These are phyloP conservation scores for Ernsta delagoae DNA, from an alignment of 2,888 invertebrate species.

Conservation along the genomic window DNA sequence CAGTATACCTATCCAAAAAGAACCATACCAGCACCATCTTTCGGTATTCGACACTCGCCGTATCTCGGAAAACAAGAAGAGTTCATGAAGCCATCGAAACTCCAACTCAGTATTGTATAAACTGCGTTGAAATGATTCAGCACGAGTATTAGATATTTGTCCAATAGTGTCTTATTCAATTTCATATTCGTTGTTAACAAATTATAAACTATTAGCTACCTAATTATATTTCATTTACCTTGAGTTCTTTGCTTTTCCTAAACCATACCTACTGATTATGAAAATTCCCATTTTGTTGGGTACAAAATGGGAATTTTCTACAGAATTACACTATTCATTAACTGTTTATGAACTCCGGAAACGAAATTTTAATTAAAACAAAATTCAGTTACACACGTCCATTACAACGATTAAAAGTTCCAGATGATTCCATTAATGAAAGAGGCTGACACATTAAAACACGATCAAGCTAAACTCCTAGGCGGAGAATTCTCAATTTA, in stretches of 20 bases:
- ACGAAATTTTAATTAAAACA: not conserved
- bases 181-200: too few species aligned
- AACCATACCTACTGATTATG: too few species aligned
- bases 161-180: too few species aligned
- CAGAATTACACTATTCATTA: not conserved
- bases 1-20: slow-evolving; percentile 63
- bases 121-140: not conserved
- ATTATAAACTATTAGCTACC: too few species aligned
- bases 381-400: not conserved
- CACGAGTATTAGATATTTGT: too few species aligned
- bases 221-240: too few species aligned
- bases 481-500: slow-evolving; percentile 40
- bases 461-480: slow-evolving; percentile 50
- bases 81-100: slow-evolving; percentile 57
- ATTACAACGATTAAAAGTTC: not conserved
- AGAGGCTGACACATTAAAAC: slow-evolving; percentile 57
- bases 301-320: not conserved
- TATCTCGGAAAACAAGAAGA: slow-evolving; percentile 57
- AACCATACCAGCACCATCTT: slow-evolving; percentile 61
- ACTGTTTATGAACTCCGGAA: not conserved
- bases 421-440: not conserved
- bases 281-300: too few species aligned
- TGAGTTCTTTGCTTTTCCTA: too few species aligned
- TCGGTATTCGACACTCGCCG: slow-evolving; percentile 67
- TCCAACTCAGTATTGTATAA: slow-evolving; percentile 44